Evolutionary conservation across 2,113 vertebrate genomes (phyloP).

Genomic region (Scopus umbretta): DNA sequence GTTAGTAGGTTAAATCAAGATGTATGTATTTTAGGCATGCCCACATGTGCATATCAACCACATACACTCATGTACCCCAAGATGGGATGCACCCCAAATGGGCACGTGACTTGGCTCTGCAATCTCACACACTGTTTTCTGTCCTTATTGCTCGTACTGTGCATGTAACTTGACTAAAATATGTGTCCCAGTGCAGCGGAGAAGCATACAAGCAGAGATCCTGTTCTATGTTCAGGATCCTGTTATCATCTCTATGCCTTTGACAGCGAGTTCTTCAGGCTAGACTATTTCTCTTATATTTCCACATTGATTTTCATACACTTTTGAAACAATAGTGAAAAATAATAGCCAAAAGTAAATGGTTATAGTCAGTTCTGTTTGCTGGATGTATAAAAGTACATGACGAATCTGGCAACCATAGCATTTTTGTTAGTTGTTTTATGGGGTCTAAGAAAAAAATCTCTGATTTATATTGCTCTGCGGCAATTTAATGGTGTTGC

Average conservation of each 20-base stretch:
- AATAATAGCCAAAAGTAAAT: not conserved
- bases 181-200: not conserved
- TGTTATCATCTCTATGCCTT: not conserved
- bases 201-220: not conserved
- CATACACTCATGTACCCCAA: not conserved
- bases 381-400: not conserved
- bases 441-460: not conserved
- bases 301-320: not conserved
- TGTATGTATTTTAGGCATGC: not conserved
- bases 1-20: not conserved
- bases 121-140: not conserved
- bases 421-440: not conserved
- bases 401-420: not conserved
- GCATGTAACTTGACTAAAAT: not conserved
- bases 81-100: not conserved
- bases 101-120: rapidly evolving
- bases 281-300: not conserved
- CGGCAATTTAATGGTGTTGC: constrained; percentile 46
- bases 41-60: not conserved
- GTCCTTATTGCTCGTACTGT: not conserved
- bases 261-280: not conserved
- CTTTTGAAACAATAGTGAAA: not conserved
- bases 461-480: constrained; percentile 5
- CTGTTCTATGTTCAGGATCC: not conserved
- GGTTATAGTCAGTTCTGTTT: not conserved